Conservation (phyloP, 2,797 vertebrate species). For the Lithobates sylvaticus region DNA sequence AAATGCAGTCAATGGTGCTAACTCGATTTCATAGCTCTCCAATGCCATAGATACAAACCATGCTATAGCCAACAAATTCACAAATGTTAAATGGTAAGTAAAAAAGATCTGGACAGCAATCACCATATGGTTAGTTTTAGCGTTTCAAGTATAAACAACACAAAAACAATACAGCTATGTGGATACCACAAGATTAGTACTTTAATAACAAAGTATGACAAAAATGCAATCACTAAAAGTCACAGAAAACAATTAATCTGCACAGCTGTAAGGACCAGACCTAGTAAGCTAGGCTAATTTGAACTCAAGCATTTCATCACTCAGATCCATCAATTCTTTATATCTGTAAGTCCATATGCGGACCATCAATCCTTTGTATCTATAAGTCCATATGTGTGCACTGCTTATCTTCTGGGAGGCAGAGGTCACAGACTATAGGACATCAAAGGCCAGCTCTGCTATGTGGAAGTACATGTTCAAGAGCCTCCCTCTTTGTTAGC, state of each 20-base stretch:
- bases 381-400: neutral
- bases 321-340: neutral
- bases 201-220: no score
- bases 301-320: neutral
- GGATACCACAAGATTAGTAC: no score
- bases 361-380: neutral
- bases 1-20: no score
- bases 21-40: no score
- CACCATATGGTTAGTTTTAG: no score
- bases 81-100: no score
- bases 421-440: neutral
- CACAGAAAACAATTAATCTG: slow-evolving; percentile 5
- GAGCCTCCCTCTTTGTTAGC: neutral
- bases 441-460: neutral
- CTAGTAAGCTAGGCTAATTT: neutral
- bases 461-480: neutral
- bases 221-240: neutral
- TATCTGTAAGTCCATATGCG: neutral
- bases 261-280: neutral
- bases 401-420: neutral
- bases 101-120: no score
- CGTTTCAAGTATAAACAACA: no score
- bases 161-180: no score
- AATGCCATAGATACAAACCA: no score
- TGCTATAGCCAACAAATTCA: no score